Conservation (phyloP, 1,140 invertebrate species). For the Micrasema minimum region DNA sequence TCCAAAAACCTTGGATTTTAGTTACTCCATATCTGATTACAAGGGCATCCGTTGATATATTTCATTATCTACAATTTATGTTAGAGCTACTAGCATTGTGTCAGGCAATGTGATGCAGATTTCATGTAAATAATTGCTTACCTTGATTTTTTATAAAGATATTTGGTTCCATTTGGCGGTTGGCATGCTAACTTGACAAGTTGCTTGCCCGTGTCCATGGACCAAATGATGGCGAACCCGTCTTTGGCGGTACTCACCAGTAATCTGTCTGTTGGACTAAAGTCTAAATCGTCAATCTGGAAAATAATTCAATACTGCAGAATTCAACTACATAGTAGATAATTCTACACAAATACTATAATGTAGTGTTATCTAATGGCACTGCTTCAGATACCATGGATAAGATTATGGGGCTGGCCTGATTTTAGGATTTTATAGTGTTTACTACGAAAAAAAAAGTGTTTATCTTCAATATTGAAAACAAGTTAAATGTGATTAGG, state of each 20-base stretch:
- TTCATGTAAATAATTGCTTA: conserved; percentile 55
- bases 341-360: too few species aligned
- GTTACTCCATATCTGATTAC: background rate
- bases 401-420: too few species aligned
- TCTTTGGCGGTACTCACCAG: conserved; percentile 90
- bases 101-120: too few species aligned
- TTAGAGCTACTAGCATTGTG: too few species aligned
- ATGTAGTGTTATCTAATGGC: too few species aligned
- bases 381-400: too few species aligned
- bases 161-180: conserved; percentile 77
- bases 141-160: conserved; percentile 86
- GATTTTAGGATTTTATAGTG: too few species aligned
- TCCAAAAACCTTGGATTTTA: background rate
- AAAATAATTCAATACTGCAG: conserved; percentile 35
- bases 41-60: background rate
- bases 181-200: conserved; percentile 79
- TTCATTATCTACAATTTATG: background rate
- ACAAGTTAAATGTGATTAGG: too few species aligned
- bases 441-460: too few species aligned
- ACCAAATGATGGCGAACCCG: conserved; percentile 84
- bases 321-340: too few species aligned
- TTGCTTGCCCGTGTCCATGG: conserved; percentile 72
- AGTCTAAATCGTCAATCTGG: conserved; percentile 88
- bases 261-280: conserved; percentile 80
- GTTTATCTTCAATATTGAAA: too few species aligned